A percentile compares a stretch with the other conserved stretches of the same genome.
phyloP scores from a whole-genome alignment of 2,113 vertebrate genomes.

The Corydoras maculifer region DNA sequence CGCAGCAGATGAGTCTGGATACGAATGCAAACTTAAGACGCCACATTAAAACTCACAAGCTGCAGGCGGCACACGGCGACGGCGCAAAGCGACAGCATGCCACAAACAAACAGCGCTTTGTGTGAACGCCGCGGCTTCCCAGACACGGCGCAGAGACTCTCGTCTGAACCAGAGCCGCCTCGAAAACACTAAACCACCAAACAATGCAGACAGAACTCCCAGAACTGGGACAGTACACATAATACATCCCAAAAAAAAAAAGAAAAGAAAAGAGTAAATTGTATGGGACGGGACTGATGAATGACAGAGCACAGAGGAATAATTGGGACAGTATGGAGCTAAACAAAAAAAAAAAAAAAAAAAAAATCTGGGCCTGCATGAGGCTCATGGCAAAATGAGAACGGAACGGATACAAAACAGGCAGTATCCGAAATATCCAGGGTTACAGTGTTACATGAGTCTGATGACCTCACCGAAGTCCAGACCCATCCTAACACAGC shows the following conservation, averaged over 20 bases:
- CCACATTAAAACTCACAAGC: slow-evolving; percentile 44
- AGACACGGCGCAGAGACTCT: slow-evolving; percentile 16
- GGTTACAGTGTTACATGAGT: background rate
- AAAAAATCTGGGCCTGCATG: slow-evolving; percentile 8
- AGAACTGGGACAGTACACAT: slow-evolving; percentile 27
- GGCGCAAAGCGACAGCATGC: slow-evolving; percentile 22
- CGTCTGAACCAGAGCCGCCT: slow-evolving; percentile 10
- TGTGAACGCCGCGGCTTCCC: background rate
- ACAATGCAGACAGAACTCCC: slow-evolving; percentile 14
- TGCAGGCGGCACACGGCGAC: slow-evolving; percentile 33
- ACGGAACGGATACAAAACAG: slow-evolving; percentile 30
- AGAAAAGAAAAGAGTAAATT: slow-evolving; percentile 1
- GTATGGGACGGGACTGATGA: slow-evolving; percentile 8
- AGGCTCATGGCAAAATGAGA: slow-evolving; percentile 18
- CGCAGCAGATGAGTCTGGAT: no score
- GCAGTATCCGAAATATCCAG: background rate
- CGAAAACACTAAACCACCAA: slow-evolving; percentile 13
- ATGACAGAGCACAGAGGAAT: background rate
- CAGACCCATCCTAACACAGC: no score
- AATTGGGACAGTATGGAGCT: slow-evolving; percentile 20
- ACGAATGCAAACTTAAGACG: background rate
- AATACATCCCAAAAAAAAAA: background rate
- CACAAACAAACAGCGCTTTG: slow-evolving; percentile 35
- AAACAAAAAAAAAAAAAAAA: slow-evolving; percentile 22
- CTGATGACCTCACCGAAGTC: no score